Evolutionary conservation across 2,113 vertebrate genomes (phyloP), one percentile per base, ranked within the genome.

Genomic region (Silurus asotus): DNA sequence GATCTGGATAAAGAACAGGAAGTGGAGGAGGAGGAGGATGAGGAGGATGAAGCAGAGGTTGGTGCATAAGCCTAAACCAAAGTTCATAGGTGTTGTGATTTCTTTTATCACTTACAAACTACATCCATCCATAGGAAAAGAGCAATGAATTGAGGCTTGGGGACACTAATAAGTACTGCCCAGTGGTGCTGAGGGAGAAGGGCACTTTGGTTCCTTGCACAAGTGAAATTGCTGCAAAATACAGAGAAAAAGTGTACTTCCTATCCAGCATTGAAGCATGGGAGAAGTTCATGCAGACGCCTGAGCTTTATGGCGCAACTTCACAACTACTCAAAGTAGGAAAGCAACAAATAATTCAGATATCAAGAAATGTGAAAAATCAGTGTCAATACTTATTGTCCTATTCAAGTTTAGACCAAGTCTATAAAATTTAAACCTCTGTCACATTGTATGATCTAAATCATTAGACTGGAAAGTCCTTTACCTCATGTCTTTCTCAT

Each of bases 161-260:
- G 61, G 97, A 99, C 61, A 95, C 96, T 51, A 95, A 93, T 37
- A 93, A 97, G 89, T 99, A 97, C 87, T 99, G 98, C 89, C 97
- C 98, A 4, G 97, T 99, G 88, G 93, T 93, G 90, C 93, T 99
- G 87, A 97, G 97, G 91, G 96, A 95, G 84, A 92, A 93, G 10
- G 95, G 95, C 55, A 86, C 96, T 48, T 95, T 99, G 56, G 90
- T 88, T 20, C 97, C 97, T 53, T 96, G 96, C 88, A 91, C 59
- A 2, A 51, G 89, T 4, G 95, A 97, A 17, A 84, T 94, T 58
- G 93, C 95, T 85, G 96, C 94, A 72, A 98, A 96, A 89, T 99
- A 98, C 90, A 93, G 92, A 82, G 97, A 99, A 84, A 98, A 95
- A 70, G 90, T 92, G 45, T 99, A 96, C 89, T 98, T 96, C 87